These are phyloP conservation scores for Platyrinchus mystaceus DNA, from an alignment of 2,797 vertebrate genomes.

Conservation along the genomic window DNA sequence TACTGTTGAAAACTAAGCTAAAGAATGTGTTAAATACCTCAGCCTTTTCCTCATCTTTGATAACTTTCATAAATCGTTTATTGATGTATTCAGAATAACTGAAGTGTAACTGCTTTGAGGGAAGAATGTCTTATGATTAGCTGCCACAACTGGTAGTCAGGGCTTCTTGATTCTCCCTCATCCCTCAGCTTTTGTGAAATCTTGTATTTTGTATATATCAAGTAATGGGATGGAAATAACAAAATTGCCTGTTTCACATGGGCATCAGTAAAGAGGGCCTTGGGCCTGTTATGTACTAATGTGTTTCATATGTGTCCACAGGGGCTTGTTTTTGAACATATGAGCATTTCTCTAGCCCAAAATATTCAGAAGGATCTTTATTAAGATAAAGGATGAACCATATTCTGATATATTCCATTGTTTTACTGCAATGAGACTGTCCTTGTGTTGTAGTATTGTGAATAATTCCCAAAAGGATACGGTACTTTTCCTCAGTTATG, in stretches of 20 bases:
- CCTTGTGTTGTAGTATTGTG: neutral
- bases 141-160: neutral
- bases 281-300: rapidly evolving
- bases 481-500: neutral
- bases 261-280: neutral
- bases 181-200: neutral
- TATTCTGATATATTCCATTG: neutral
- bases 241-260: neutral
- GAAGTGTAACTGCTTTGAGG: neutral
- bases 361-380: neutral
- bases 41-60: too few relatives aligned
- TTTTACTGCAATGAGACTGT: neutral
- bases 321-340: neutral
- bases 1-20: too few relatives aligned
- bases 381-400: neutral
- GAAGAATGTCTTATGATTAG: neutral
- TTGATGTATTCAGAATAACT: neutral
- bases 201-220: neutral
- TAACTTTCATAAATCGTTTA: neutral
- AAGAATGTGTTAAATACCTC: too few relatives aligned
- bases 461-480: neutral
- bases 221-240: neutral
- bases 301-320: neutral
- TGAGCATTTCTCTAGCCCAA: neutral
- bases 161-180: neutral